Evolutionary conservation across 2,797 vertebrate species (phyloP).

Genomic region (Apogon hyalosoma): DNA sequence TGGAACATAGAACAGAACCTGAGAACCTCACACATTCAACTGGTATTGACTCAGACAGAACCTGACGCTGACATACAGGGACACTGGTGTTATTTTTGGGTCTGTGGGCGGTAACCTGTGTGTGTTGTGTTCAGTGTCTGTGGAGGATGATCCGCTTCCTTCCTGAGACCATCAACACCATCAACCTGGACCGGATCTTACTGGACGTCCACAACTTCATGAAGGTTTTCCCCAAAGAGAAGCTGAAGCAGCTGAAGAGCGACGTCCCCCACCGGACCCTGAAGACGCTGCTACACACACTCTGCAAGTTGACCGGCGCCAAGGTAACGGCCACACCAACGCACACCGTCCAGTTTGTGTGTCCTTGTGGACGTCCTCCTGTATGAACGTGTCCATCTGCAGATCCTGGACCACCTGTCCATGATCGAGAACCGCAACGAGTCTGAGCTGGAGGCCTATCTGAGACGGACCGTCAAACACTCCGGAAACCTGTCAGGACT

Average conservation of each 20-base stretch:
- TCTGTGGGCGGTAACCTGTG: no score
- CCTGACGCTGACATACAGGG: no score
- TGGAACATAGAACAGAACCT: no score
- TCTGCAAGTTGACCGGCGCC: conserved; percentile 94
- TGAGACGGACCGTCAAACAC: conserved; percentile 92
- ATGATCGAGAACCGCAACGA: conserved; percentile 99
- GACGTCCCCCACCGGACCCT: conserved; percentile 95
- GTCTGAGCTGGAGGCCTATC: conserved; percentile 93
- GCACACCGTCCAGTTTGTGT: not conserved
- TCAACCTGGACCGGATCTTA: conserved; percentile 96
- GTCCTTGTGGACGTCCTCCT: no score
- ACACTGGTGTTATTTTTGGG: no score
- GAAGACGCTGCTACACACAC: conserved; percentile 94
- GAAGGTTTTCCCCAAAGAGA: conserved; percentile 98
- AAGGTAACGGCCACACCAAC: conserved; percentile 83
- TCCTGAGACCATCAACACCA: conserved; percentile 92
- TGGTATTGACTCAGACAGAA: no score
- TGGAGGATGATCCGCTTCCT: conserved; percentile 97
- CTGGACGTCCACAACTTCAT: conserved; percentile 97
- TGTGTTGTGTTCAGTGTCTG: conserved; percentile 87
- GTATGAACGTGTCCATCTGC: not conserved
- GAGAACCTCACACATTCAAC: no score
- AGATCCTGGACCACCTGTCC: conserved; percentile 97
- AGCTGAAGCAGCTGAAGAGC: conserved; percentile 95
- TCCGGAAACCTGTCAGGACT: conserved; percentile 87